Base-by-base conservation (phyloP, 2,113 vertebrate genomes). In the Oreamnos americanus region DNA sequence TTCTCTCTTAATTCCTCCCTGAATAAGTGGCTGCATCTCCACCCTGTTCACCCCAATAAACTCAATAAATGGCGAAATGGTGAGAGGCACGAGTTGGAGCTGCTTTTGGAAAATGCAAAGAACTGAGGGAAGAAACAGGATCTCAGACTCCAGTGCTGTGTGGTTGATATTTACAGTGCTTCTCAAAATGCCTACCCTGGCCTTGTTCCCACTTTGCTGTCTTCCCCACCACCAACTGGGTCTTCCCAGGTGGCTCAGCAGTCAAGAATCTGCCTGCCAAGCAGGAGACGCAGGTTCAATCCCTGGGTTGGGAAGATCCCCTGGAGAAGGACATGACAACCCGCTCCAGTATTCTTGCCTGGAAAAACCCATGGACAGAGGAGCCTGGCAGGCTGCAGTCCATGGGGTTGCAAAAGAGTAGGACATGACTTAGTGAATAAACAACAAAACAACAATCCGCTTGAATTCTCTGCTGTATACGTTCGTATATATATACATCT, bases 1-100 rank as follows among this genome's bases (percentile, higher is more conserved):
- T 97, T 49, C 25, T 16, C 95, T 96, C 58, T 11, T 96, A 92
- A 96, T 97, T 97, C 91, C n/a, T 58, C 87, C 85, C 96, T 62
- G 71, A 7, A 89, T 96, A 86, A 83, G 88, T 57, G 87, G 85
- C 55, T 64, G 57, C 43, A 23, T 83, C 86, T 91, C 91, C 79
- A 94, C 87, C 57, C 76, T 79, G n/a, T 36, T 96, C 97, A 90
- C 88, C 76, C 90, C 58, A 36, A 67, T 51, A 96, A 93, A 86
- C 76, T 39, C 71, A 96, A 94, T 91, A 83, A 94, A 91, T 89
- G 78, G 60, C 43, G 17, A 88, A 96, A 81, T 71, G 47, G 85
- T 78, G 53, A 93, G 67, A 96, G 85, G 57, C 51, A 14, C 87
- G 45, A 30, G 81, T 67, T 67, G 47, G 2, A 19, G 64, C 49